A percentile compares a stretch with the other conserved stretches of the same genome.
These are phyloP conservation scores for Agrochola lota DNA, from an alignment of 2,888 invertebrate genomes.

Conservation along the genomic window DNA sequence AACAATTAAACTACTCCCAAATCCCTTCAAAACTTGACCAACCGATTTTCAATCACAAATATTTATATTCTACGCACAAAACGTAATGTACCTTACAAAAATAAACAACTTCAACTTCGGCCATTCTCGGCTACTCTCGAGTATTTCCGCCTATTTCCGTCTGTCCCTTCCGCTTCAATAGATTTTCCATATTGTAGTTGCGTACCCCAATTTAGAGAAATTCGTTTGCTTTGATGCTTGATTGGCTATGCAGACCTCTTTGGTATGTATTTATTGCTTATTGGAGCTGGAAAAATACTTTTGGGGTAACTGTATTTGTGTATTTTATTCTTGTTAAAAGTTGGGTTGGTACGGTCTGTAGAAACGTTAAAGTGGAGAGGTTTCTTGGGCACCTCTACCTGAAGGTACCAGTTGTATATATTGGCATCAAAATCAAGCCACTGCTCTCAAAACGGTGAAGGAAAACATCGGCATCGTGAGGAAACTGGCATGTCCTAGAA, in stretches of 20 bases:
- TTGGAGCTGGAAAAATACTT: slow-evolving; percentile 54
- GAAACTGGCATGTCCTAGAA: no score
- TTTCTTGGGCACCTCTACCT: not conserved
- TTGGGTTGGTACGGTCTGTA: not conserved
- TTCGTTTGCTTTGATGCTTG: slow-evolving; percentile 81
- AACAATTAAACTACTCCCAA: slow-evolving; percentile 29
- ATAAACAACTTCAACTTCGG: slow-evolving; percentile 78
- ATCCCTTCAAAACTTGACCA: slow-evolving; percentile 31
- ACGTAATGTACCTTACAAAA: slow-evolving; percentile 70
- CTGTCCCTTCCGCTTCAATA: slow-evolving; percentile 81
- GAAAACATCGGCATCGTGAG: no score
- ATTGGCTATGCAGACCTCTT: slow-evolving; percentile 71
- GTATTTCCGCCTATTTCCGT: slow-evolving; percentile 66
- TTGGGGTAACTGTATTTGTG: slow-evolving; percentile 35
- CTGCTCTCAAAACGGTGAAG: no score
- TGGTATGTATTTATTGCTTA: slow-evolving; percentile 62
- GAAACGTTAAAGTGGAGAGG: not conserved
- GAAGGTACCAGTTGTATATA: not conserved
- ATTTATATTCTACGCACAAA: slow-evolving; percentile 75
- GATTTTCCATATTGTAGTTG: slow-evolving; percentile 78
- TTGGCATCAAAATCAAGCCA: no score
- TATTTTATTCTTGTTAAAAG: not conserved
- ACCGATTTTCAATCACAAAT: slow-evolving; percentile 54
- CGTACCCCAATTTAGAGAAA: slow-evolving; percentile 77
- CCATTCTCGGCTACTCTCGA: slow-evolving; percentile 52